Conservation (phyloP, 2,888 invertebrate genomes). For the Cosmia trapezina region DNA sequence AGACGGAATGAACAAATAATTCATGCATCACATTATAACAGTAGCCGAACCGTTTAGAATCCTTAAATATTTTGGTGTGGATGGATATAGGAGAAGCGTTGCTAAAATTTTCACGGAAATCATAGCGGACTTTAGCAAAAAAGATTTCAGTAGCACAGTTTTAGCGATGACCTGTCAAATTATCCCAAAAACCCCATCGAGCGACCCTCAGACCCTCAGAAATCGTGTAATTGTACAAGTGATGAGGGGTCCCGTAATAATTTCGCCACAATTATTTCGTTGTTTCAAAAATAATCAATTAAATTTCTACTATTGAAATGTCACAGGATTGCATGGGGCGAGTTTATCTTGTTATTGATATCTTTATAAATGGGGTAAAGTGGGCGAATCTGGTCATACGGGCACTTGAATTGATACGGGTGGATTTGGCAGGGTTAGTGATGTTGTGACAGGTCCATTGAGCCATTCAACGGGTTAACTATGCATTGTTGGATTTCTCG, state of each 20-base stretch:
- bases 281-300: constrained; percentile 87
- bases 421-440: constrained; percentile 72
- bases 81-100: constrained; percentile 11
- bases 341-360: constrained; percentile 87
- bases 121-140: not conserved
- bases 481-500: constrained; percentile 20
- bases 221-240: constrained; percentile 60
- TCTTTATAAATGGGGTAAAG: constrained; percentile 88
- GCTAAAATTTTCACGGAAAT: constrained; percentile 9
- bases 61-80: constrained; percentile 40
- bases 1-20: constrained; percentile 58
- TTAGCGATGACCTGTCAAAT: constrained; percentile 31
- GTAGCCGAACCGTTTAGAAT: constrained; percentile 1
- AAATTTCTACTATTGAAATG: constrained; percentile 80
- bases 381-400: constrained; percentile 86
- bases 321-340: constrained; percentile 75
- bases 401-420: constrained; percentile 86
- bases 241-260: constrained; percentile 74
- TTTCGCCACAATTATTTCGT: constrained; percentile 77
- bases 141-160: not conserved
- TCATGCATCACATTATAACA: constrained; percentile 52
- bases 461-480: constrained; percentile 71
- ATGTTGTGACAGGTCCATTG: constrained; percentile 83
- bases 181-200: constrained; percentile 16
- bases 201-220: constrained; percentile 48